phyloP scores from a whole-genome alignment of 2,888 invertebrate species.

The Machimus atricapillus region DNA sequence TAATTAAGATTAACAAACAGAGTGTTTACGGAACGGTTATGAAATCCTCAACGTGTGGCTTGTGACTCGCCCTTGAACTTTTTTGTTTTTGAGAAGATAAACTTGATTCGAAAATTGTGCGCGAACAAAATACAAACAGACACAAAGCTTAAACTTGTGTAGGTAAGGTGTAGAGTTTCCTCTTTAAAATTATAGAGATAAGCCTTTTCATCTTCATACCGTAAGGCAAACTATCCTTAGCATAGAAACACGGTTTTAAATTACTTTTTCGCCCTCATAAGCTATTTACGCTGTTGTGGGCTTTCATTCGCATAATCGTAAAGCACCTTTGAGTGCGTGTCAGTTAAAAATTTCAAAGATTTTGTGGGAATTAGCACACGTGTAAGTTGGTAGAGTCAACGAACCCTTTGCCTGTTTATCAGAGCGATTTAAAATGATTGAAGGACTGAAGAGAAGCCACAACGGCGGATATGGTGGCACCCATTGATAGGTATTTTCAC shows the following conservation, averaged over 20 bases:
- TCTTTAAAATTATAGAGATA: neutral
- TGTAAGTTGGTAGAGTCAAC: neutral
- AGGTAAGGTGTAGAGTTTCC: neutral
- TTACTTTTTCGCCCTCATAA: neutral
- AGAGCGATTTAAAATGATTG: neutral
- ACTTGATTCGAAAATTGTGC: neutral
- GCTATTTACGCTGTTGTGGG: neutral
- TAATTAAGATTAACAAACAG: neutral
- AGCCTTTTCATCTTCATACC: neutral
- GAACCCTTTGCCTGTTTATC: neutral
- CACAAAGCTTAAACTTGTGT: neutral
- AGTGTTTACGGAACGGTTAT: neutral
- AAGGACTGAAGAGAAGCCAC: neutral
- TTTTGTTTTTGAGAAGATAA: neutral
- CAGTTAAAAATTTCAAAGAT: neutral
- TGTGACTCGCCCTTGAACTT: neutral
- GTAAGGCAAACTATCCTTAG: neutral
- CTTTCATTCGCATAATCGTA: neutral
- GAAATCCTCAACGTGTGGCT: neutral
- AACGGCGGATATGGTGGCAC: neutral
- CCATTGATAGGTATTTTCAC: neutral
- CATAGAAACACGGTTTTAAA: neutral
- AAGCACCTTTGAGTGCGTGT: neutral
- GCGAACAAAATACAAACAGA: neutral
- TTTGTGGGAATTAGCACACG: neutral